phyloP scores from a whole-genome alignment of 2,113 vertebrate species.

The Eulemur rufifrons region DNA sequence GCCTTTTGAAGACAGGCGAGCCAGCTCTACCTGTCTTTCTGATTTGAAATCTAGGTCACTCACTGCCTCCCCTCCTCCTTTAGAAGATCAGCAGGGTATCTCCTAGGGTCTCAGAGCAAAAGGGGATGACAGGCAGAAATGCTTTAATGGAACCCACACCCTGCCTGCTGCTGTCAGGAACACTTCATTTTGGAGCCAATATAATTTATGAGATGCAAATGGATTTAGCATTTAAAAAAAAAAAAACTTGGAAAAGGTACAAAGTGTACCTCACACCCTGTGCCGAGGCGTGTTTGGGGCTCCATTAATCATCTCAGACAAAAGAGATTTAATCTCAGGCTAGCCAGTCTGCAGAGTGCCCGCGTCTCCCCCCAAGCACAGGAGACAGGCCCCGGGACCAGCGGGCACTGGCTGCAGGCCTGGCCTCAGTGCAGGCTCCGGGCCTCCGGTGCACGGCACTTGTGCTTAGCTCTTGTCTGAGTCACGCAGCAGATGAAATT shows the following conservation, averaged over 20 bases:
- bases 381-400: slow-evolving; percentile 61
- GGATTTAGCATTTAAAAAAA: slow-evolving; percentile 64
- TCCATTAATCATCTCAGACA: slow-evolving; percentile 91
- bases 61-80: not conserved
- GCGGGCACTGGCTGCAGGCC: not conserved
- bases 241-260: slow-evolving; percentile 73
- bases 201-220: slow-evolving; percentile 75
- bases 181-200: slow-evolving; percentile 64
- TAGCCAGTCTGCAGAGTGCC: slow-evolving; percentile 78
- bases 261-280: slow-evolving; percentile 76
- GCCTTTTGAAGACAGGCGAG: not conserved
- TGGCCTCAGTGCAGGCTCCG: not conserved
- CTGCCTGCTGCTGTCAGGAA: slow-evolving; percentile 62
- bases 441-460: not conserved
- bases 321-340: slow-evolving; percentile 88
- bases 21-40: slow-evolving; percentile 45
- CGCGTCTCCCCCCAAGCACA: slow-evolving; percentile 85
- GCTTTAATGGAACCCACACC: slow-evolving; percentile 61
- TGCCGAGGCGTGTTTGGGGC: slow-evolving; percentile 78
- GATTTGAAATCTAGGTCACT: slow-evolving; percentile 72
- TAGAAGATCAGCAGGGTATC: not conserved
- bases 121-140: not conserved
- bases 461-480: slow-evolving; percentile 58
- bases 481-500: slow-evolving; percentile 76
- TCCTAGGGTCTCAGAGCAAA: not conserved